Conservation (phyloP, 1,140 invertebrate species). For the Ceratina calcarata region DNA sequence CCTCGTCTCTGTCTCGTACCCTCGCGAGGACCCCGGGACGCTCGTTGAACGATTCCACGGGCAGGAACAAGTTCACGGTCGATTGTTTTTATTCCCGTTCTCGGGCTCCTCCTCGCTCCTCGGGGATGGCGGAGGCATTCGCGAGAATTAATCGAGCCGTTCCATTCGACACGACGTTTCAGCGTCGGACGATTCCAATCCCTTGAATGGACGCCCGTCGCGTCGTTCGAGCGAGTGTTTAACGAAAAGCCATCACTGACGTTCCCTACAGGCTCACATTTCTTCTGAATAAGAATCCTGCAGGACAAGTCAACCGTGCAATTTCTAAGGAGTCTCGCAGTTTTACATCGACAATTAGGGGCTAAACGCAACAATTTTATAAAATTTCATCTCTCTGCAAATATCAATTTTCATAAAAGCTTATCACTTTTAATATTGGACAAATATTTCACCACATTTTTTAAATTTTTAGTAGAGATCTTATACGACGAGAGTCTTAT, state of each 20-base stretch:
- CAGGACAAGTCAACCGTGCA: not conserved
- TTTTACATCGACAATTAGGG: too few species aligned
- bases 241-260: slow-evolving; percentile 8
- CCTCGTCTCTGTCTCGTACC: not conserved
- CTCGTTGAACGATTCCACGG: slow-evolving; percentile 29
- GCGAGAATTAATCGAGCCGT: slow-evolving; percentile 46
- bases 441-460: too few species aligned
- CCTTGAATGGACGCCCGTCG: slow-evolving; percentile 21
- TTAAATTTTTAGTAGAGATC: too few species aligned
- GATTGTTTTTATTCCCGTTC: slow-evolving; percentile 42
- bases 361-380: too few species aligned
- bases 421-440: too few species aligned
- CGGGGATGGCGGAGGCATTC: slow-evolving; percentile 21
- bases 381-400: too few species aligned
- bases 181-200: slow-evolving; percentile 3
- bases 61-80: slow-evolving; percentile 42
- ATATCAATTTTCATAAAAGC: too few species aligned
- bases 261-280: not conserved
- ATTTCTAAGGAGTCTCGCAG: too few species aligned
- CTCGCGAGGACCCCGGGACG: not conserved
- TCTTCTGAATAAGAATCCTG: not conserved
- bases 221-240: slow-evolving; percentile 5
- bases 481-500: too few species aligned
- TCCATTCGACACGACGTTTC: slow-evolving; percentile 32
- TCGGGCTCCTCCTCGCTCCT: not conserved